Evolutionary conservation across 2,797 vertebrate genomes (phyloP).

Genomic region (Pelochelys cantorii): DNA sequence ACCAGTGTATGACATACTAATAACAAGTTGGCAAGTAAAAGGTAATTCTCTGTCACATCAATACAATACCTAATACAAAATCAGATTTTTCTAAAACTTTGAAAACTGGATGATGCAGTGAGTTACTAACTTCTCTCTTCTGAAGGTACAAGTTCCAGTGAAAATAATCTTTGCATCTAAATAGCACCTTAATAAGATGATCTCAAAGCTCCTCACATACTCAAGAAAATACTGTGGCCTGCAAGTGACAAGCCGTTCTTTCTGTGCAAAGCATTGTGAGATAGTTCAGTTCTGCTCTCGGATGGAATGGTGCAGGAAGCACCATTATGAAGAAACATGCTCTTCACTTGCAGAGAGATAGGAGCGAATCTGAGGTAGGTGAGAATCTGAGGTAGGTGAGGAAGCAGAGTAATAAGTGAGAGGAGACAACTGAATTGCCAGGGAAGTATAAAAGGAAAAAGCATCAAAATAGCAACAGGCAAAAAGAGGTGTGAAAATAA

Average conservation of each 20-base stretch:
- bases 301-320: not conserved
- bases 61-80: slow-evolving; percentile 28
- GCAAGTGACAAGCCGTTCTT: not conserved
- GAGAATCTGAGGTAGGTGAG: not conserved
- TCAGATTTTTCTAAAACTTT: slow-evolving; percentile 1
- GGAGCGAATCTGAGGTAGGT: not conserved
- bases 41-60: slow-evolving; percentile 20
- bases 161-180: slow-evolving; percentile 31
- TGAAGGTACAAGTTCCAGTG: not conserved
- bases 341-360: not conserved
- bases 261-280: not conserved
- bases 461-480: not conserved
- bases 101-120: not conserved
- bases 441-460: not conserved
- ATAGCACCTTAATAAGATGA: slow-evolving; percentile 15
- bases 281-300: not conserved
- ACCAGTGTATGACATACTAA: slow-evolving; percentile 4
- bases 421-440: not conserved
- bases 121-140: not conserved
- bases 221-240: not conserved
- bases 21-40: slow-evolving; percentile 32
- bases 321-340: not conserved
- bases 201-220: slow-evolving; percentile 21
- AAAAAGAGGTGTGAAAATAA: not conserved
- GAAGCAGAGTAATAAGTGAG: rapidly evolving